Evolutionary conservation across 2,797 vertebrate genomes (phyloP), one percentile per base, ranked within the genome.

Genomic region (Netta rufina): DNA sequence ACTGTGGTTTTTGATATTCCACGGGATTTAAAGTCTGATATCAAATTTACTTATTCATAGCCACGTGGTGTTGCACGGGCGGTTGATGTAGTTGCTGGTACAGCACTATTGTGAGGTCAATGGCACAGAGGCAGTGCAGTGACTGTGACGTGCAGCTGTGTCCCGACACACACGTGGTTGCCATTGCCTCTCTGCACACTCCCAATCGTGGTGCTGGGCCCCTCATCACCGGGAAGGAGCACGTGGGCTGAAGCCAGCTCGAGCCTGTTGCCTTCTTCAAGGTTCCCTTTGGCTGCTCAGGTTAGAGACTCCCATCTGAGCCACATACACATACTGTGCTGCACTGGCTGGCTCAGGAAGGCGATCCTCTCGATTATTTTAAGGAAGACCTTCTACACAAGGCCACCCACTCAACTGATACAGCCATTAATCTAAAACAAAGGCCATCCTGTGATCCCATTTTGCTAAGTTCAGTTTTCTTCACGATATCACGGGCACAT

Each of bases 161-260:
- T 65, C 32, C 5, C 18, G 4, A 1, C 36, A 9, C n/a, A 49
- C 16, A 27, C 1, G 3, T 6, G 5, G 5, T 51, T 61, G 43
- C 64, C 28, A 60, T 36, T 69, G 47, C 24, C 67, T 38, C 18
- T 36, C 30, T 21, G 16, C 36, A 0, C 3, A 13, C 24, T 36
- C 5, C 9, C 15, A 2, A 1, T 18, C 14, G 3, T 18, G 28
- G 12, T 20, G 13, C 54, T 33, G 25, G 39, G 16, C 1, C 43
- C 51, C n/a, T 15, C 6, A 1, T 54, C 57, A n/a, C 56, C 60
- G 36, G 51, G 33, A 38, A 43, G 15, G 22, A 25, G 8, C 27
- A 5, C 15, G 9, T 25, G 39, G 22, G n/a, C n/a, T 66, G 72
- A 73, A 82, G 57, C 17, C n/a, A 61, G 41, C 57, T 78, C 19